Conservation (phyloP, 2,113 vertebrate genomes). For the Oceanites oceanicus region DNA sequence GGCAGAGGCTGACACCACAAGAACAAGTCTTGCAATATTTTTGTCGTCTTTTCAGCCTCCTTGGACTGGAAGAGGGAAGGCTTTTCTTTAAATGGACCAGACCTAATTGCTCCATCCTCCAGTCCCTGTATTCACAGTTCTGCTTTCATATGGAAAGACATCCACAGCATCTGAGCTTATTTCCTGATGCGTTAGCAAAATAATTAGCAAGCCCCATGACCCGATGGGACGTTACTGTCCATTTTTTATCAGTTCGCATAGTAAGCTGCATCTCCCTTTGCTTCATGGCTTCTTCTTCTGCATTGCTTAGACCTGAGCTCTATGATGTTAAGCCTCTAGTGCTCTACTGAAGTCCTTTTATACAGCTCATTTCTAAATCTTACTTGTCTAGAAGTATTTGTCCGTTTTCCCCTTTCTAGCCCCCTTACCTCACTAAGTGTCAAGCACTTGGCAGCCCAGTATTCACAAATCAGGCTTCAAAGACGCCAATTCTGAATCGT, state of each 20-base stretch:
- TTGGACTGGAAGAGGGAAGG: neutral
- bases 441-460: neutral
- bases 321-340: neutral
- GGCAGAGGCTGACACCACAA: neutral
- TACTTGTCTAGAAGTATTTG: neutral
- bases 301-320: neutral
- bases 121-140: neutral
- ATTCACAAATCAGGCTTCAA: neutral
- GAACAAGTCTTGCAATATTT: neutral
- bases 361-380: neutral
- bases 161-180: neutral
- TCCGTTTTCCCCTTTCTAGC: neutral
- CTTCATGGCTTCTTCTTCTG: neutral
- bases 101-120: neutral
- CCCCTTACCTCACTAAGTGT: neutral
- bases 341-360: neutral
- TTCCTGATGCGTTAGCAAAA: neutral
- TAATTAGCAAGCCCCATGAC: neutral
- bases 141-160: neutral
- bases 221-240: neutral
- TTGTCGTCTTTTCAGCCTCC: neutral
- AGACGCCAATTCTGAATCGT: neutral
- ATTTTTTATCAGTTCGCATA: accelerated
- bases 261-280: neutral
- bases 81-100: neutral